Base-by-base conservation (phyloP, 2,797 vertebrate genomes). In the Orientallactaga sibirica region DNA sequence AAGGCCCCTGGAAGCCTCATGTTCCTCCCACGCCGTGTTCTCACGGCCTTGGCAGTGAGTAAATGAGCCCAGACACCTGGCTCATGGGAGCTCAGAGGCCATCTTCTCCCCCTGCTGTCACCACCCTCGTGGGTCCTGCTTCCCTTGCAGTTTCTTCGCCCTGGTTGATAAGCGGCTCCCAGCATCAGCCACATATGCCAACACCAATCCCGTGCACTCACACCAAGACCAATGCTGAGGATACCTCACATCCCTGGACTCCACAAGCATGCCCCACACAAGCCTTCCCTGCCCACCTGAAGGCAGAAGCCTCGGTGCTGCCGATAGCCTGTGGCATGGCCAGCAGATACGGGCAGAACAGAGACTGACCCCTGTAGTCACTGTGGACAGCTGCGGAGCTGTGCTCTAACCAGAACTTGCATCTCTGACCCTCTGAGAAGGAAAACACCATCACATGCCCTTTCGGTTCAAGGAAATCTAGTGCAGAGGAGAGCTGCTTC, bases 191-290 rank as follows among this genome's bases (percentile, higher is more conserved):
- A 58, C 55, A 58, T 12, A 14, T 2, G 55, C 55, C 55, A 58
- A 58, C 55, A 58, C 55, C 55, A 16, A 58, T 58, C 55, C 11
- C 4, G 55, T 12, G 55, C 55, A 52, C 11, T 52, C 52, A 52
- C 52, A 52, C 52, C n/a, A 24, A 61, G 1, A 3, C 74, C 87
- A 37, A 33, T 24, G 4, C 48, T 0, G 16, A 87, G 25, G 68
- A 20, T 1, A 0, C 52, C 12, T 25, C 61, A 24, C 12, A 2
- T 10, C 33, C 52, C 15, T 4, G 0, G 0, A 5, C 37, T 33
- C 3, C 43, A n/a, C 43, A 22, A 0, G 48, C 24, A 12, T 10
- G 22, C 0, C 2, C 1, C 0, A 0, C 3, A 43, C 27, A 16
- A 29, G 64, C 37, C 29, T 43, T 61, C n/a, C 29, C 8, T 1